Evolutionary conservation across 2,888 invertebrate species (phyloP).

Genomic region (Plagiodera versicolora): DNA sequence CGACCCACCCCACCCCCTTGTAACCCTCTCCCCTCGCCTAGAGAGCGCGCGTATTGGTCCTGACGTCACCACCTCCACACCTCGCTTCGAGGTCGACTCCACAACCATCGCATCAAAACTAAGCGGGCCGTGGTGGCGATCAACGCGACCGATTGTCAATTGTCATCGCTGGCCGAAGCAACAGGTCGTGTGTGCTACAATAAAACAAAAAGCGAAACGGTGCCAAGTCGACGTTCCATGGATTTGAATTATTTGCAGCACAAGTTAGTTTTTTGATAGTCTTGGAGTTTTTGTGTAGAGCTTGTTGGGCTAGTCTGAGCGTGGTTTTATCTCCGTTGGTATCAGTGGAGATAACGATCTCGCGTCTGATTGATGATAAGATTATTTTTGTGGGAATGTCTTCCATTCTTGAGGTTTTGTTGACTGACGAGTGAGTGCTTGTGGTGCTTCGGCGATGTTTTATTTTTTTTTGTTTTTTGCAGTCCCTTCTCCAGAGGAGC

Average conservation of each 20-base stretch:
- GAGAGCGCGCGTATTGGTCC: not conserved
- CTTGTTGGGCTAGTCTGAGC: no score
- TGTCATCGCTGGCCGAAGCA: constrained; percentile 32
- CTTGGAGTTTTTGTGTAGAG: no score
- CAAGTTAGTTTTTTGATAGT: constrained; percentile 44
- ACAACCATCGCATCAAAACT: constrained; percentile 24
- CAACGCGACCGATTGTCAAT: constrained; percentile 37
- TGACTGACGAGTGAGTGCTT: constrained; percentile 37
- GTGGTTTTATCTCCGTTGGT: constrained; percentile 22
- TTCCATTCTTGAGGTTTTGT: constrained; percentile 36
- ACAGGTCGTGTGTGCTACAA: constrained; percentile 18
- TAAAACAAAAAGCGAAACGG: constrained; percentile 26
- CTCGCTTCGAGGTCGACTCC: no score
- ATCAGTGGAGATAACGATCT: constrained; percentile 24
- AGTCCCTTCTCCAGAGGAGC: constrained; percentile 47
- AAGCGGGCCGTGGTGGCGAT: constrained; percentile 31
- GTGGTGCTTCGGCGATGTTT: constrained; percentile 14
- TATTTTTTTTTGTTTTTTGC: constrained; percentile 30
- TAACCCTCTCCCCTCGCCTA: not conserved
- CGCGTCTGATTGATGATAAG: constrained; percentile 31
- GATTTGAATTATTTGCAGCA: constrained; percentile 45
- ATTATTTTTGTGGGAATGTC: constrained; percentile 29
- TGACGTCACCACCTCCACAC: not conserved
- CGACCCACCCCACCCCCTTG: not conserved
- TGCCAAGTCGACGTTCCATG: constrained; percentile 33